Evolutionary conservation across 2,113 vertebrate species (phyloP).

Genomic region (Ammodramus savannarum): DNA sequence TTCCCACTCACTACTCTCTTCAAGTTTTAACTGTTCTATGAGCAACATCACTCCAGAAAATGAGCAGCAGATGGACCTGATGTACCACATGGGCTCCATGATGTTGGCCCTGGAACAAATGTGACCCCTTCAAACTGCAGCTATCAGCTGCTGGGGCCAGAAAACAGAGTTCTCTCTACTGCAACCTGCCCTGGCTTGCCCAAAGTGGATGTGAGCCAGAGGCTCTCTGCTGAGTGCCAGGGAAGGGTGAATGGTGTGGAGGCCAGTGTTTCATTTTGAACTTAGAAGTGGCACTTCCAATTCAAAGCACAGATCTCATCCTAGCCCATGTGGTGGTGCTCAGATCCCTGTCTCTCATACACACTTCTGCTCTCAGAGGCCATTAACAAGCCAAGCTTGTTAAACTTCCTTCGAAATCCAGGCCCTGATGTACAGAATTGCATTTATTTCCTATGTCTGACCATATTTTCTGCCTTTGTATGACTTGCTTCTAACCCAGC

Average conservation of each 20-base stretch:
- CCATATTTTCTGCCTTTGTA: not conserved
- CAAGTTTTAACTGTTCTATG: not conserved
- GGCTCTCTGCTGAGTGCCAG: not conserved
- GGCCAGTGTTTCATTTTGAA: not conserved
- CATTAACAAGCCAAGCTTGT: not conserved
- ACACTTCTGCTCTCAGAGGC: not conserved
- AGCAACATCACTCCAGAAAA: not conserved
- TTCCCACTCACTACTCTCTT: not conserved
- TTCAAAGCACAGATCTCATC: rapidly evolving
- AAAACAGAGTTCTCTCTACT: not conserved
- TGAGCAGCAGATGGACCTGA: not conserved
- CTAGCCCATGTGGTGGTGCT: rapidly evolving
- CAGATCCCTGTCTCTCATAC: not conserved
- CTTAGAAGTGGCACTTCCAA: not conserved
- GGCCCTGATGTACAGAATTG: not conserved
- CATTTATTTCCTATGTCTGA: not conserved
- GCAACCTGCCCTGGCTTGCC: not conserved
- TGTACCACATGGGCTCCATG: rapidly evolving
- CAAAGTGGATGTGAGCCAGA: not conserved
- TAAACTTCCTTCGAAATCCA: not conserved
- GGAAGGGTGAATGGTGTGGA: not conserved
- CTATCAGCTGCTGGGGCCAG: not conserved
- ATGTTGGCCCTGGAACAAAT: not conserved
- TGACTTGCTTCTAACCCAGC: not conserved
- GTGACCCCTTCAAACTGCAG: rapidly evolving